Evolutionary conservation across 2,888 invertebrate species (phyloP).

Genomic region (Nymphalis c-album): DNA sequence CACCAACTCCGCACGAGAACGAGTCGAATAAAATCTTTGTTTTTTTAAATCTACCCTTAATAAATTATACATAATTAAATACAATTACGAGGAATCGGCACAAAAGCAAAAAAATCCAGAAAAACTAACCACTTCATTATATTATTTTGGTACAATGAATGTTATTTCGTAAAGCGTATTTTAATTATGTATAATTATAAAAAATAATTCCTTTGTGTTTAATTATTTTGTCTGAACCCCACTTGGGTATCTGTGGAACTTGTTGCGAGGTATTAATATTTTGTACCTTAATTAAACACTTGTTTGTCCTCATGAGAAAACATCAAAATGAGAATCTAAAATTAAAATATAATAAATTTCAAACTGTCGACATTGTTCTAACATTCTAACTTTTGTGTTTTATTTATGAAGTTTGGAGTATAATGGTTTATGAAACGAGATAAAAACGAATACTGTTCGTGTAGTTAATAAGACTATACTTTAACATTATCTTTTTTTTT

Average conservation of each 20-base stretch:
- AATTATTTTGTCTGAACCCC: not conserved
- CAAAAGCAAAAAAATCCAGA: no score
- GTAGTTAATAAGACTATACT: not conserved
- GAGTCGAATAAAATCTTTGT: no score
- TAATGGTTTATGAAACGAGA: no score
- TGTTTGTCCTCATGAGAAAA: conserved; percentile 21
- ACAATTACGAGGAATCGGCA: no score
- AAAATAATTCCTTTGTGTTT: not conserved
- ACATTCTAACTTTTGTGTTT: not conserved
- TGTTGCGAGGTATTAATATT: conserved; percentile 1
- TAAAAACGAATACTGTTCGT: no score
- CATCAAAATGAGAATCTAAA: conserved; percentile 4
- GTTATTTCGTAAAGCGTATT: no score
- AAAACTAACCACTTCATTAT: no score
- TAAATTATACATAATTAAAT: no score
- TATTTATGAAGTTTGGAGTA: no score
- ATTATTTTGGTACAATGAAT: no score
- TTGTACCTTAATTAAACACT: conserved; percentile 8
- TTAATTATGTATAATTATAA: not conserved
- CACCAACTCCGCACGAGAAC: no score
- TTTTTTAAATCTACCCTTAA: no score
- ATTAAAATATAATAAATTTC: conserved; percentile 1
- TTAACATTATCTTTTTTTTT: not conserved
- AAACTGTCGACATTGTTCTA: not conserved
- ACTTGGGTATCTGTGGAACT: not conserved